A percentile compares a stretch with the other conserved stretches of the same genome.
phyloP scores from a whole-genome alignment of 2,888 invertebrate genomes.

The Tethea ocularis region DNA sequence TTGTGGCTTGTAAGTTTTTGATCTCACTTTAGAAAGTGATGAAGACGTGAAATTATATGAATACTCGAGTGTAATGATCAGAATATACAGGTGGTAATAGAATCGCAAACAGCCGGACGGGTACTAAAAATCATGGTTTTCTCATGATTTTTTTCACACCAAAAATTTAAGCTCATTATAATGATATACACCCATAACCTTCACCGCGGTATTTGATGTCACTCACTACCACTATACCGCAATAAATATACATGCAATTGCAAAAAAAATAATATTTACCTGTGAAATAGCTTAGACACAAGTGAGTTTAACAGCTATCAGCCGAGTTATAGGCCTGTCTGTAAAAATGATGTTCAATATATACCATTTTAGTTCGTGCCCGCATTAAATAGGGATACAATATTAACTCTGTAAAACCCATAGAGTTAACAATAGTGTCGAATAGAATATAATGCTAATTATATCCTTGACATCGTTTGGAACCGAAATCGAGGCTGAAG shows the following conservation, averaged over 20 bases:
- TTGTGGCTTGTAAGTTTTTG: too few species aligned
- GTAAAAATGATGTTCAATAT: constrained; percentile 21
- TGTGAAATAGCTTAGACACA: constrained; percentile 11
- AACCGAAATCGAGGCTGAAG: background rate
- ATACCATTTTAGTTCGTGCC: constrained; percentile 22
- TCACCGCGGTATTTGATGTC: too few species aligned
- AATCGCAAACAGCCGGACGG: too few species aligned
- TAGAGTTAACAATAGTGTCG: background rate
- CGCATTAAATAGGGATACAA: constrained; percentile 12
- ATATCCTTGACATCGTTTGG: background rate
- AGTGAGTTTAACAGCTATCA: constrained; percentile 19
- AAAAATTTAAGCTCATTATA: too few species aligned
- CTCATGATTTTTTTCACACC: too few species aligned
- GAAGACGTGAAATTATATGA: too few species aligned
- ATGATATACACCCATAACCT: too few species aligned
- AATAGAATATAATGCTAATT: background rate
- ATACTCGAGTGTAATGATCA: too few species aligned
- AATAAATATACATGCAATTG: too few species aligned
- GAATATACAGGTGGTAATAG: too few species aligned
- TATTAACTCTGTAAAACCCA: background rate
- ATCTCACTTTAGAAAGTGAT: too few species aligned
- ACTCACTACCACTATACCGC: background rate
- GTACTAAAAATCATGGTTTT: too few species aligned
- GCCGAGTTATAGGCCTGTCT: constrained; percentile 20
- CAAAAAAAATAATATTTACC: background rate